Conservation (phyloP, 2,113 vertebrate species). For the Peromyscus californicus region DNA sequence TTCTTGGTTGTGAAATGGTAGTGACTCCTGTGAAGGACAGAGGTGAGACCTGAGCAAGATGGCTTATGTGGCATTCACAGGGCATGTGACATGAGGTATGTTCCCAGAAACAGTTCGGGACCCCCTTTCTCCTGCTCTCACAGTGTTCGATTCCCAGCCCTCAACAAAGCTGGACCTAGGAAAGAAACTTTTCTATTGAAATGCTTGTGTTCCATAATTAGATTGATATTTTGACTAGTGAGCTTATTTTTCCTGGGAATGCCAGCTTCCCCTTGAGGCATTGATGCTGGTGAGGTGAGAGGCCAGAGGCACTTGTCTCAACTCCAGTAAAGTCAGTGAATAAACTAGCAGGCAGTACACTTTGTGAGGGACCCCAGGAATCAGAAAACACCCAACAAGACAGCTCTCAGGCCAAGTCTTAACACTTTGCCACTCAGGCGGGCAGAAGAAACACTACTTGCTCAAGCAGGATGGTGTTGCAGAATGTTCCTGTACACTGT, state of each 20-base stretch:
- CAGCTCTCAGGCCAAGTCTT: background rate
- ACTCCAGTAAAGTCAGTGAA: background rate
- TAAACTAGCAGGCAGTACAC: background rate
- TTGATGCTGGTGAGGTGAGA: background rate
- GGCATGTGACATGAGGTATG: background rate
- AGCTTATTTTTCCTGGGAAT: background rate
- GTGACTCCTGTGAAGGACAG: background rate
- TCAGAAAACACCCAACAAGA: background rate
- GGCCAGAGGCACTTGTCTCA: background rate
- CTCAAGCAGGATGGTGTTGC: background rate
- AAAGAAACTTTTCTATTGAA: background rate
- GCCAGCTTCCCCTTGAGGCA: background rate
- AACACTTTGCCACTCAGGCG: background rate
- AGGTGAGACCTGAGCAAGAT: background rate
- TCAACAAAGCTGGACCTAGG: background rate
- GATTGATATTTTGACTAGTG: background rate
- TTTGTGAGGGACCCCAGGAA: background rate
- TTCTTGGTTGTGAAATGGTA: background rate
- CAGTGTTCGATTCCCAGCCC: fast-evolving
- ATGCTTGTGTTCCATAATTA: background rate
- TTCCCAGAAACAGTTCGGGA: no score
- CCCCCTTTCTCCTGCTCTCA: background rate
- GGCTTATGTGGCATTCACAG: no score
- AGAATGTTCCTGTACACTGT: no score
- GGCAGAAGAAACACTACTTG: background rate